Base-by-base conservation (phyloP, 2,113 vertebrate genomes). In the Pardalotus punctatus region DNA sequence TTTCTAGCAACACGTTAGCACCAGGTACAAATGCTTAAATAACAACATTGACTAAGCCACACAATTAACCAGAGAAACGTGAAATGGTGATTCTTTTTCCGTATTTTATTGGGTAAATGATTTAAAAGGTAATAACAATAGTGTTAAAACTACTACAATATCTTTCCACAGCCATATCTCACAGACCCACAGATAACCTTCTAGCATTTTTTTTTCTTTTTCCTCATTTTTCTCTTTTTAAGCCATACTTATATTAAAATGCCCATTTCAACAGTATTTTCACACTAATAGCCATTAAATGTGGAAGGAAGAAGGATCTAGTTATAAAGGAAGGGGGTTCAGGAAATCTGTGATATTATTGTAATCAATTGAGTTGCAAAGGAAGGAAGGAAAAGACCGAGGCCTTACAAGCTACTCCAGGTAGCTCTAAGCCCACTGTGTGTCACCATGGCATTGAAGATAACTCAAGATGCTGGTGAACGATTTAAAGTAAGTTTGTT, bases 81-180 rank as follows among this genome's bases (percentile, higher is more conserved):
- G 94, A 94, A 96, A 79, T 90, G 20, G 86, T 93, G 70, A 80
- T 93, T 97, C 53, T 86, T 97, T 98, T 98, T 98, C 97, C 96
- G 98, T 98, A 98, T 98, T 99, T 99, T 99, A 99, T 99, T 99
- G 99, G 99, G 99, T 99, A 99, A 99, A 99, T 99, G 99, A 99
- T 99, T 99, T 99, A 99, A 99, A 99, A 99, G 98, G 98, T 99
- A 99, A 98, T 99, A 99, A 99, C 99, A 99, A 99, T 99, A 99
- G 98, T 99, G 98, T 99, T 99, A 99, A 99, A 99, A 99, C 98
- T 98, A 99, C 99, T 99, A 99, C 99, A 99, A 98, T 98, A 98
- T 99, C 98, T 99, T 98, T 98, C 99, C 99, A 99, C 98, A 99
- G 98, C 98, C 99, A 99, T 98, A 98, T 98, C 98, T 99, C 99